These are phyloP conservation scores for Trialeurodes vaporariorum DNA, from an alignment of 1,140 invertebrate genomes.

Conservation along the genomic window DNA sequence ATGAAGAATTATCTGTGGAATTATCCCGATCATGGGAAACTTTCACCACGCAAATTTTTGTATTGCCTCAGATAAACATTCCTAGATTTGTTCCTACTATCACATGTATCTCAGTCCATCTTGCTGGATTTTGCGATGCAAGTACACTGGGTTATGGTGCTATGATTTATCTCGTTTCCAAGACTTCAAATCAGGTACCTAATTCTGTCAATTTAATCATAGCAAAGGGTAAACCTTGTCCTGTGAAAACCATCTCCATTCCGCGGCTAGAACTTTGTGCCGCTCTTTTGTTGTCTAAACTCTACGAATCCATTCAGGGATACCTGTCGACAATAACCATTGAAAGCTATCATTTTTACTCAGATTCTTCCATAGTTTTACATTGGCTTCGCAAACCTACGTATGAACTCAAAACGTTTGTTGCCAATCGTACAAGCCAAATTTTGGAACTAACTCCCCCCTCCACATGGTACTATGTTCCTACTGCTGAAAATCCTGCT, in stretches of 20 bases:
- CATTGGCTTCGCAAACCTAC: slow-evolving; percentile 19
- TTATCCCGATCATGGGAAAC: no score
- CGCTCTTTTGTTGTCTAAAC: slow-evolving; percentile 26
- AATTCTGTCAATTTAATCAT: slow-evolving; percentile 27
- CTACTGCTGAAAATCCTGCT: slow-evolving; percentile 17
- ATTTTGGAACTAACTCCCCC: background rate
- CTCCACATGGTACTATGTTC: no score
- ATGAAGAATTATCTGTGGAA: no score
- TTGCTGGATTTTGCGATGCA: slow-evolving; percentile 19
- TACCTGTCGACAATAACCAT: slow-evolving; percentile 9
- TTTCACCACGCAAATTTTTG: no score
- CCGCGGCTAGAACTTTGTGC: slow-evolving; percentile 33
- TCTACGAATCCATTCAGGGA: slow-evolving; percentile 10
- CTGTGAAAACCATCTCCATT: slow-evolving; percentile 28
- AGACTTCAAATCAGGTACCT: no score
- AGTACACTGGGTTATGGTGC: slow-evolving; percentile 12
- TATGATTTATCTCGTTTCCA: slow-evolving; percentile 11
- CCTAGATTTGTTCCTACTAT: no score
- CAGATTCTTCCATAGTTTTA: slow-evolving; percentile 22
- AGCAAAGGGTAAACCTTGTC: slow-evolving; percentile 31
- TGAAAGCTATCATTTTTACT: slow-evolving; percentile 15
- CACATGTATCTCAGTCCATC: no score
- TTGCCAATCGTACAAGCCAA: slow-evolving; percentile 18
- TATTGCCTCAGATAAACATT: no score
- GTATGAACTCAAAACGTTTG: slow-evolving; percentile 21